Base-by-base conservation (phyloP, 2,797 vertebrate species). In the Cryptoprocta ferox region DNA sequence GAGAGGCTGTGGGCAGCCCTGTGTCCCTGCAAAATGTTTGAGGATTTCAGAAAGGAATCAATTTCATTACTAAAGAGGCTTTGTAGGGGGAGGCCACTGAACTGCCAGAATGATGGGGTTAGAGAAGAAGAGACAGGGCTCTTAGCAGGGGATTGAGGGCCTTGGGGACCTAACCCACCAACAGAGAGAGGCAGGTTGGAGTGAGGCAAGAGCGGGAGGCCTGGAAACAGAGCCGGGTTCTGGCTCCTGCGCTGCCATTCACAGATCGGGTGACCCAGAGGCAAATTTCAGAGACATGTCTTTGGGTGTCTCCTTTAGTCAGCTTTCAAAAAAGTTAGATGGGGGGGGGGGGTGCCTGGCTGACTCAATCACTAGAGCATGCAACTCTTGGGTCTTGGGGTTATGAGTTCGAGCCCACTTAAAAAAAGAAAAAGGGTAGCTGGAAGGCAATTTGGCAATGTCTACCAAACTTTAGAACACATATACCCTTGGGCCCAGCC, bases 361-460 rank as follows among this genome's bases (percentile, higher is more conserved):
- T 45, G 32, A 30, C 16, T 68, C 32, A 68, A n/a, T 75, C 39
- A 30, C 28, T 45, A 75, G 26, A 75, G 14, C 7, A 45, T 30
- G 71, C 39, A 30, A 75, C 71, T 75, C 71, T 75, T 39, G 71
- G 71, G 42, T 75, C 71, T 75, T 6, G 26, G 71, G 39, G 42
- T 75, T 75, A 28, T 45, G 26, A 75, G 15, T 75, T 75, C 39
- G 16, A 68, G 65, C 14, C 42, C 71, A 75, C 71, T 75, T 73
- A 9, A 45, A 73, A 73, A 73, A 73, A 30, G 28, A 82, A 93
- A 96, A 83, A 80, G 35, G 14, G 68, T 79, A 89, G 83, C 91
- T 88, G 53, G 89, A 95, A 93, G 83, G 63, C 71, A 91, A 93
- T 65, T 75, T 97, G 91, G 95, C 59, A 96, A 80, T 35, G 39